Conservation (phyloP, 2,797 vertebrate species). For the Heteromormyrus szaboi region DNA sequence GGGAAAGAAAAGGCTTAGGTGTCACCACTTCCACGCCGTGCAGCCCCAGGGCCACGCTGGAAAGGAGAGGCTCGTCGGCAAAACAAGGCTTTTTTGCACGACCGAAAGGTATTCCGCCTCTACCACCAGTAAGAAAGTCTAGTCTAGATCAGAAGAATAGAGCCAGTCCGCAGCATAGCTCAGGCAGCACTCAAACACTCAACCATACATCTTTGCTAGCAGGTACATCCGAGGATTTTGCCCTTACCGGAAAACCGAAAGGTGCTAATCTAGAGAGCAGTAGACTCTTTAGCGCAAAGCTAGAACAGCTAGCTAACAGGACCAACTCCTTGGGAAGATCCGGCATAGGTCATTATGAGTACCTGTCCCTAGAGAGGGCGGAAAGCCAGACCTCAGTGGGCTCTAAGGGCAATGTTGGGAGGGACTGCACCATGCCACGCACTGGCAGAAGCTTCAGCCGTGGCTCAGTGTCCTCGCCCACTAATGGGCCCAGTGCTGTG, state of each 20-base stretch:
- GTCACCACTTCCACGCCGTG: constrained; percentile 65
- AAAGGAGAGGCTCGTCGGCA: constrained; percentile 71
- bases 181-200: constrained; percentile 54
- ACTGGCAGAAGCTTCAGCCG: constrained; percentile 76
- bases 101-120: constrained; percentile 83
- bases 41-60: constrained; percentile 74
- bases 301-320: constrained; percentile 86
- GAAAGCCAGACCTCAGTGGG: constrained; percentile 76
- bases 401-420: constrained; percentile 60
- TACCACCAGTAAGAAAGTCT: constrained; percentile 90
- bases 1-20: constrained; percentile 53
- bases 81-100: constrained; percentile 77
- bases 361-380: constrained; percentile 83
- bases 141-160: constrained; percentile 93
- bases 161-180: constrained; percentile 69
- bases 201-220: constrained; percentile 60
- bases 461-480: constrained; percentile 64
- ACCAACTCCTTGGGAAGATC: constrained; percentile 85
- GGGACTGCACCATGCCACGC: constrained; percentile 85
- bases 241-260: constrained; percentile 55
- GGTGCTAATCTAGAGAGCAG: constrained; percentile 70
- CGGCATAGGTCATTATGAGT: constrained; percentile 80
- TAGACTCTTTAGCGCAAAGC: constrained; percentile 85
- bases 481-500: constrained; percentile 50
- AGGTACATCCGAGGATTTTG: constrained; percentile 65